Percentiles rank a stretch among this genome's conserved stretches.
These are phyloP conservation scores for Caradrina kadenii DNA, from an alignment of 2,888 invertebrate genomes.

Conservation along the genomic window DNA sequence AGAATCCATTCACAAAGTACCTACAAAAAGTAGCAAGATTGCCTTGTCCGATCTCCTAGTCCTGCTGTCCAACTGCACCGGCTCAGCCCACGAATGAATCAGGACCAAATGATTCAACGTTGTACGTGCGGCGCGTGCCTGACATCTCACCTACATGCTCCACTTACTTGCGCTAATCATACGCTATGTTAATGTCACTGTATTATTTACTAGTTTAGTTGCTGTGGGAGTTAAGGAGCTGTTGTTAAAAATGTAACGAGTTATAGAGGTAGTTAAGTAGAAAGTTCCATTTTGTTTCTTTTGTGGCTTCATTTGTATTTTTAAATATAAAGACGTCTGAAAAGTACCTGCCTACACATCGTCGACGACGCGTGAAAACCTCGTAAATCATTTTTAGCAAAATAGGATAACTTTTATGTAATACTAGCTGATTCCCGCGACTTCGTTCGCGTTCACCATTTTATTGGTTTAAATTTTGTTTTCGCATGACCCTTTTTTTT, in stretches of 20 bases:
- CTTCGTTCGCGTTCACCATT: too few relatives aligned
- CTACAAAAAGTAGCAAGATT: conserved; percentile 3
- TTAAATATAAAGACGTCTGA: too few relatives aligned
- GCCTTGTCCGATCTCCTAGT: background rate
- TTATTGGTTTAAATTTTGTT: too few relatives aligned
- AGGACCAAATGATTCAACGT: conserved; percentile 51
- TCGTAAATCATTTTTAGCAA: too few relatives aligned
- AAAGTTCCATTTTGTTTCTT: background rate
- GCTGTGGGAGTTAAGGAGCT: conserved; percentile 2
- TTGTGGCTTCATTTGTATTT: background rate
- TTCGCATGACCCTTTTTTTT: too few relatives aligned
- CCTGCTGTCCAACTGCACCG: conserved; percentile 14
- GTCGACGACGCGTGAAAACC: too few relatives aligned
- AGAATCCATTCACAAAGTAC: background rate
- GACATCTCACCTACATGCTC: conserved; percentile 62
- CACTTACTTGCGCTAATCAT: conserved; percentile 55
- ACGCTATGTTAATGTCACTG: conserved; percentile 34
- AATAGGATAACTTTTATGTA: too few relatives aligned
- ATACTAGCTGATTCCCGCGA: too few relatives aligned
- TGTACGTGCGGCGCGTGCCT: conserved; percentile 50
- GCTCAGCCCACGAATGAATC: conserved; percentile 55
- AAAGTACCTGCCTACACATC: too few relatives aligned
- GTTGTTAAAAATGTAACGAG: background rate
- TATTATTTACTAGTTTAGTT: conserved; percentile 32
- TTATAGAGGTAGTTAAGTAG: background rate